Conservation (phyloP, 1,140 invertebrate genomes). For the Atta colombica region DNA sequence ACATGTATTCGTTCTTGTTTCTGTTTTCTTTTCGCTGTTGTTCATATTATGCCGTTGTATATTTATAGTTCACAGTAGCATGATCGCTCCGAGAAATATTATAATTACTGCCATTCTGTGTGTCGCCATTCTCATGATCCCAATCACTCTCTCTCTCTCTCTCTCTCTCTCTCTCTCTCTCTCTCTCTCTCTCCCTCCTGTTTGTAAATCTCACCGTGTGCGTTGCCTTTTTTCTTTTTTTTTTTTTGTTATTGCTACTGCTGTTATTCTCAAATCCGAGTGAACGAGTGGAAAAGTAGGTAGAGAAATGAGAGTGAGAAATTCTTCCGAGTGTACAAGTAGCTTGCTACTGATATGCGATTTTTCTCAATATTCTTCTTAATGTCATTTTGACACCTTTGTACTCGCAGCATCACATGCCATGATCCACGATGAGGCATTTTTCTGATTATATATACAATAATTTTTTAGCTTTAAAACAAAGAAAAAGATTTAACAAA, state of each 20-base stretch:
- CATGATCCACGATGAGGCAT: slow-evolving; percentile 37
- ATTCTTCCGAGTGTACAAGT: slow-evolving; percentile 17
- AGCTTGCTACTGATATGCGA: slow-evolving; percentile 46
- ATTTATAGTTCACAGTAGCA: slow-evolving; percentile 71
- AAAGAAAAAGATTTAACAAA: background rate
- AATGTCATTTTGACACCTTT: slow-evolving; percentile 17
- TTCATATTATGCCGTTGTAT: slow-evolving; percentile 58
- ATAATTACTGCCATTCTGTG: slow-evolving; percentile 58
- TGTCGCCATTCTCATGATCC: slow-evolving; percentile 62
- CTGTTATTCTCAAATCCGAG: slow-evolving; percentile 40
- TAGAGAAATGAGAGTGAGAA: slow-evolving; percentile 47
- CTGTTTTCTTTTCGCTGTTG: slow-evolving; percentile 62
- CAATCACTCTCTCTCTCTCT: slow-evolving; percentile 46
- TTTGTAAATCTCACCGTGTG: slow-evolving; percentile 52
- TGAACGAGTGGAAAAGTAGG: slow-evolving; percentile 55
- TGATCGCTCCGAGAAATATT: slow-evolving; percentile 68
- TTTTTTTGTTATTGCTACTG: slow-evolving; percentile 44
- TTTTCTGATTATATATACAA: background rate
- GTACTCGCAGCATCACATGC: slow-evolving; percentile 35
- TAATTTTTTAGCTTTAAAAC: background rate
- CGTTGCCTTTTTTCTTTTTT: slow-evolving; percentile 9
- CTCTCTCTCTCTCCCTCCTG: slow-evolving; percentile 2
- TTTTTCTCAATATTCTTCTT: slow-evolving; percentile 46
- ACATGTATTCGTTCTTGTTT: slow-evolving; percentile 48
- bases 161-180: slow-evolving; percentile 7